These are phyloP conservation scores for Netelia virgata DNA, from an alignment of 2,888 invertebrate species.

Conservation along the genomic window DNA sequence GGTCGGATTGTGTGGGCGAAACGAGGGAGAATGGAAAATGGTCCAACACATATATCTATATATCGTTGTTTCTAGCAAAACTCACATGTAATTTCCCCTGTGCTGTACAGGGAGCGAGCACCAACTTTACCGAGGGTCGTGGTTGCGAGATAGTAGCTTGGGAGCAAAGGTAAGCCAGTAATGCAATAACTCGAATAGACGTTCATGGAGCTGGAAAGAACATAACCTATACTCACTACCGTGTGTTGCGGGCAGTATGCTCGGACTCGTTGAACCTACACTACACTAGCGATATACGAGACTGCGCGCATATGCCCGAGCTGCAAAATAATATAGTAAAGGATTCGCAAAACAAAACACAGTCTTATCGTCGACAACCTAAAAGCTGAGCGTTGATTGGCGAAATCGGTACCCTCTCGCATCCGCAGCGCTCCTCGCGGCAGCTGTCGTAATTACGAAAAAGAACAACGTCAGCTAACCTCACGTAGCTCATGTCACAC, in stretches of 20 bases:
- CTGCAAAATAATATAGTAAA: neutral
- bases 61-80: slow-evolving; percentile 28
- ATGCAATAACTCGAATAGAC: slow-evolving; percentile 84
- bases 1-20: slow-evolving; percentile 73
- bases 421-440: neutral
- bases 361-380: neutral
- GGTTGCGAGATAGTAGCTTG: slow-evolving; percentile 53
- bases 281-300: neutral
- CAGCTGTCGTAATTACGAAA: neutral
- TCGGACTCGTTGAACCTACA: slow-evolving; percentile 1
- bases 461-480: neutral
- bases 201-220: slow-evolving; percentile 82
- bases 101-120: slow-evolving; percentile 14
- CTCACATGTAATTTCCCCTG: slow-evolving; percentile 37
- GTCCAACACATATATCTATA: slow-evolving; percentile 16
- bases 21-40: slow-evolving; percentile 53
- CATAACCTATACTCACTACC: slow-evolving; percentile 72
- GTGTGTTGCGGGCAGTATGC: neutral
- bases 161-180: slow-evolving; percentile 82
- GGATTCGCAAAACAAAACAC: slow-evolving; percentile 1
- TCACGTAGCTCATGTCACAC: neutral
- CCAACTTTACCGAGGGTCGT: slow-evolving; percentile 33
- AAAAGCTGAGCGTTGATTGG: neutral
- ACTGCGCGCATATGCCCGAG: slow-evolving; percentile 6
- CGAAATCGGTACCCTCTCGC: neutral